These are phyloP conservation scores for Saguinus imperator DNA, from an alignment of 2,113 vertebrate genomes.

Conservation along the genomic window DNA sequence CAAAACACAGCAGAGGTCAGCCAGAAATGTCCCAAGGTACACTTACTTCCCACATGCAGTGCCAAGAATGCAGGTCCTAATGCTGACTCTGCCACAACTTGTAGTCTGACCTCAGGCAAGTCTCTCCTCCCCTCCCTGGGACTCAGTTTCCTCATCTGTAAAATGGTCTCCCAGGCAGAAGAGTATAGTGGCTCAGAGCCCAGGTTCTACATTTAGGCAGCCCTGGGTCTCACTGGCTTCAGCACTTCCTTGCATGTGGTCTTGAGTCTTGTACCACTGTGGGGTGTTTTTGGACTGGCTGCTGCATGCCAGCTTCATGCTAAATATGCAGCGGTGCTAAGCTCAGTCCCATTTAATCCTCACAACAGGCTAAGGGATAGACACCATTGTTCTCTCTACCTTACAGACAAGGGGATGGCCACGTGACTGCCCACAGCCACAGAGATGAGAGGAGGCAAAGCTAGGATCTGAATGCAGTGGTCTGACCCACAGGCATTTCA, in stretches of 20 bases:
- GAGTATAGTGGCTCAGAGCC: background rate
- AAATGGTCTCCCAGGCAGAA: background rate
- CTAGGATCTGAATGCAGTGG: background rate
- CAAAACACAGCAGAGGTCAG: background rate
- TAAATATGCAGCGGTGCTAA: rapidly evolving
- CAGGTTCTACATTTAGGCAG: background rate
- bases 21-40: background rate
- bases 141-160: background rate
- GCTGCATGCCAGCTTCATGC: rapidly evolving
- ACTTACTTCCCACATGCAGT: rapidly evolving
- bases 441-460: background rate
- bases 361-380: background rate
- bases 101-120: background rate
- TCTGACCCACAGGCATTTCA: background rate
- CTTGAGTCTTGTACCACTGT: background rate
- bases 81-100: background rate
- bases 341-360: background rate
- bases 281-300: background rate
- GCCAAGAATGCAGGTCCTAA: background rate
- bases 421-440: background rate
- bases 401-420: background rate
- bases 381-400: background rate
- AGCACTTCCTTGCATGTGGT: background rate
- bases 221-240: background rate
- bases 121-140: background rate